Percentiles rank a stretch among this genome's conserved stretches.
These are phyloP conservation scores for Erythrocercus mccallii DNA, from an alignment of 2,113 vertebrate species.

Conservation along the genomic window DNA sequence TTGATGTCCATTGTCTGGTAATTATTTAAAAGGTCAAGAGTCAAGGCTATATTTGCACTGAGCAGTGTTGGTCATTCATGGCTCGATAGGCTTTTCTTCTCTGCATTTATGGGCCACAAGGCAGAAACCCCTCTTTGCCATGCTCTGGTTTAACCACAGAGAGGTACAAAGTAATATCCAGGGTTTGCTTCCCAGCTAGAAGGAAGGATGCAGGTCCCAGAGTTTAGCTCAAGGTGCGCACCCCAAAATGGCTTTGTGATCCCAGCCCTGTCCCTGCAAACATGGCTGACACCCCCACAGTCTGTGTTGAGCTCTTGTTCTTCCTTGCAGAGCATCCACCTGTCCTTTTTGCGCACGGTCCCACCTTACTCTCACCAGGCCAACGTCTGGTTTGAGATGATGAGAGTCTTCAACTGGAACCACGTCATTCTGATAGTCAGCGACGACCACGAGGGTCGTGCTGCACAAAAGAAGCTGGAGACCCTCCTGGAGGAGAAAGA, in stretches of 20 bases:
- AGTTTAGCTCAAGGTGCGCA: neutral
- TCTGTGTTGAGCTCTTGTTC: slow-evolving; percentile 18
- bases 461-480: slow-evolving; percentile 96
- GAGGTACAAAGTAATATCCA: neutral
- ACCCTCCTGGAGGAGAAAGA: slow-evolving; percentile 95
- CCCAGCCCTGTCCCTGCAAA: neutral
- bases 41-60: slow-evolving; percentile 20
- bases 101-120: neutral
- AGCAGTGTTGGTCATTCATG: neutral
- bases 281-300: neutral
- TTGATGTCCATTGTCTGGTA: neutral
- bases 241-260: neutral
- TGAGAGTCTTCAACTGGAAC: slow-evolving; percentile 97
- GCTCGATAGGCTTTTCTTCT: neutral
- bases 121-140: neutral
- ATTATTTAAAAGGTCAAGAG: neutral
- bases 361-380: slow-evolving; percentile 98
- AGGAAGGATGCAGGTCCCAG: neutral
- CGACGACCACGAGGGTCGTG: slow-evolving; percentile 96
- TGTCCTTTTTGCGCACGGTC: slow-evolving; percentile 95
- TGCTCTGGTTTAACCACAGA: neutral
- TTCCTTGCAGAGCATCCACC: slow-evolving; percentile 89
- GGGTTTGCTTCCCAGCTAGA: neutral
- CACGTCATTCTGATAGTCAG: slow-evolving; percentile 97
- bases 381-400: slow-evolving; percentile 98